Conservation (phyloP, 1,140 invertebrate species). For the Drosophila elegans region DNA sequence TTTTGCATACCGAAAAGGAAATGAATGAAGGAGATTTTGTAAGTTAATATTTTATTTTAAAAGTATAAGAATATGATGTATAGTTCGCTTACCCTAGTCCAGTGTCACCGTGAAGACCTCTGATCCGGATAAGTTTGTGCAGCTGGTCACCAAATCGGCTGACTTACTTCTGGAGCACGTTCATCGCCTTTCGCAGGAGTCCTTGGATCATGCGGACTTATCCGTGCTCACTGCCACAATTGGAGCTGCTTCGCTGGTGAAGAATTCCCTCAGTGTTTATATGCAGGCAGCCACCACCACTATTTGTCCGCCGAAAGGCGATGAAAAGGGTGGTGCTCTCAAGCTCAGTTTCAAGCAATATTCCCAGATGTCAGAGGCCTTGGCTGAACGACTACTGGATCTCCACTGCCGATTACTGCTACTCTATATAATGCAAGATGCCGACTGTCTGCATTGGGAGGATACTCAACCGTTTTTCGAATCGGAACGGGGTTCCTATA, state of each 20-base stretch:
- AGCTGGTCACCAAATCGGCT: conserved; percentile 89
- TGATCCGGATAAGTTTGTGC: conserved; percentile 90
- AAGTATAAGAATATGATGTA: not conserved
- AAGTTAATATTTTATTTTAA: not conserved
- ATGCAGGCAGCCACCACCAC: conserved; percentile 77
- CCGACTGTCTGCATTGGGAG: conserved; percentile 90
- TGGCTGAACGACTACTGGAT: conserved; percentile 91
- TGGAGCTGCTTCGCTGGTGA: conserved; percentile 90
- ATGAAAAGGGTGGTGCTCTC: conserved; percentile 82
- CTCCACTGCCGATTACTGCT: conserved; percentile 90
- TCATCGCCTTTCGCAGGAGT: conserved; percentile 91
- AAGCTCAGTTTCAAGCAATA: conserved; percentile 89
- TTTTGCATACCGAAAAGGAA: conserved; percentile 82
- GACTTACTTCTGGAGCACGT: conserved; percentile 90
- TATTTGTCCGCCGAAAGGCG: conserved; percentile 80
- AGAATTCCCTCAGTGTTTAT: conserved; percentile 91
- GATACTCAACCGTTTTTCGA: conserved; percentile 87
- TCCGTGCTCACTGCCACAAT: conserved; percentile 91
- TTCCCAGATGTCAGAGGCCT: conserved; percentile 91
- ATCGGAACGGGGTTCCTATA: conserved; percentile 90
- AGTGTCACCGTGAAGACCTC: conserved; percentile 89
- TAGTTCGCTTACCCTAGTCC: conserved; percentile 23
- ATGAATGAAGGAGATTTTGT: conserved; percentile 75
- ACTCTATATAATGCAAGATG: conserved; percentile 92
- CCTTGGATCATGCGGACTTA: conserved; percentile 92